Base-by-base conservation (phyloP, 1,140 invertebrate species). In the Drosophila ficusphila region DNA sequence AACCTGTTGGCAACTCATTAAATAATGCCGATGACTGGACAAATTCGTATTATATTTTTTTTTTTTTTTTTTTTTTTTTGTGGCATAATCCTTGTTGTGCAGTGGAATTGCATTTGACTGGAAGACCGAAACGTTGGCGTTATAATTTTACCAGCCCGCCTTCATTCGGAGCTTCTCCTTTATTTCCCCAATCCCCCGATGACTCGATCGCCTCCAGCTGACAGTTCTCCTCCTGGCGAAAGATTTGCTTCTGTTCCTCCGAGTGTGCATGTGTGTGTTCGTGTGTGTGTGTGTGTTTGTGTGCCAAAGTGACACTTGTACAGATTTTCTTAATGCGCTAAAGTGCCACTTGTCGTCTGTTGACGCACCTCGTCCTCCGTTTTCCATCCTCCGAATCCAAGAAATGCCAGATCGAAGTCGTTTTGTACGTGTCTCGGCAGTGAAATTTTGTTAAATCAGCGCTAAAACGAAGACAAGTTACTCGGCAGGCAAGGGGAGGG, bases 21-120 rank as follows among this genome's bases (percentile, higher is more conserved):
- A 90, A 90, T 90, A 90, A 90, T 90, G 86, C 86, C 86, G 86
- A 90, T 90, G 86, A 90, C 86, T 90, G 77, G 86, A 90, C 86
- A 90, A 90, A 77, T 90, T 90, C 41, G 46, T 21, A 23, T 33
- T 36, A 27, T 46, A 4, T 2, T 34, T 7, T 21, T 4, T 3
- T 21, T 42, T 49, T 36, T 27, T 5, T 34, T 14, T 41, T 18
- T 12, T 27, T 34, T 5, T 44, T 61, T 19, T 49, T 72, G 41
- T 42, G 29, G 46, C 54, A 77, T 86, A 86, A 86, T 86, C 81
- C 81, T 86, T 79, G 76, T 72, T 85, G 79, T 79, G 75, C 53
- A 64, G 54, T 57, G 64, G 68, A 78, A 83, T 78, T 78, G 71
- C 79, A 77, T 77, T 82, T 60, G 71, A 41, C 67, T 60, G 36